phyloP scores from a whole-genome alignment of 2,888 invertebrate species.

The Apodemia hepburni region DNA sequence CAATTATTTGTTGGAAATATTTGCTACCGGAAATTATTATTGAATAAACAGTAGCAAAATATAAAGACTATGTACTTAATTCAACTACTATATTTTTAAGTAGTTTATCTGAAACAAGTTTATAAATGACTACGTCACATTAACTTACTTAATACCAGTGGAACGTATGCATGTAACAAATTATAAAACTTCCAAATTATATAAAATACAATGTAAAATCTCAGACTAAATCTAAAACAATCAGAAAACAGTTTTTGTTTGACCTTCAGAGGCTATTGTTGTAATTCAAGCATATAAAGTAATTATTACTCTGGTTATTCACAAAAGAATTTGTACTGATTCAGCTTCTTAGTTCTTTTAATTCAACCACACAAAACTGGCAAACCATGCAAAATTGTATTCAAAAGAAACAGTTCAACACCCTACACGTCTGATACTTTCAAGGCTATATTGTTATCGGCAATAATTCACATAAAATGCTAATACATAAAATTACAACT shows the following conservation, averaged over 20 bases:
- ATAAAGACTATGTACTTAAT: no score
- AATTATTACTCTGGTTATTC: constrained; percentile 16
- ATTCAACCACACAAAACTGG: constrained; percentile 16
- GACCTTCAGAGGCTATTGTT: constrained; percentile 15
- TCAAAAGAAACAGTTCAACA: constrained; percentile 13
- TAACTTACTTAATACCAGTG: not conserved
- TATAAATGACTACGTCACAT: not conserved
- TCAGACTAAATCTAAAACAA: constrained; percentile 8
- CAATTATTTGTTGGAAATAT: no score
- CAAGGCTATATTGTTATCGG: constrained; percentile 12
- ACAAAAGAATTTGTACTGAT: not conserved
- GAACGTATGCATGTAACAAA: not conserved
- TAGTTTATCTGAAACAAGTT: no score
- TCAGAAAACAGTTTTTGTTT: constrained; percentile 5
- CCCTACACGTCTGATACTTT: constrained; percentile 12
- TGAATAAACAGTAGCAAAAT: no score
- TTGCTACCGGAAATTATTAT: no score
- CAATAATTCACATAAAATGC: constrained; percentile 11
- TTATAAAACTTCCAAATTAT: not conserved
- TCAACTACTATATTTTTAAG: no score
- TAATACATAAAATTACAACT: not conserved
- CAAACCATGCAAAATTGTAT: constrained; percentile 15
- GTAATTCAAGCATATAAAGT: constrained; percentile 11
- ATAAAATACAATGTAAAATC: not conserved
- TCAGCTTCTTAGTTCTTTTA: constrained; percentile 13